Percentiles rank a stretch among this genome's conserved stretches.
Evolutionary conservation across 2,113 vertebrate genomes (phyloP).

Genomic region (Reinhardtius hippoglossoides): DNA sequence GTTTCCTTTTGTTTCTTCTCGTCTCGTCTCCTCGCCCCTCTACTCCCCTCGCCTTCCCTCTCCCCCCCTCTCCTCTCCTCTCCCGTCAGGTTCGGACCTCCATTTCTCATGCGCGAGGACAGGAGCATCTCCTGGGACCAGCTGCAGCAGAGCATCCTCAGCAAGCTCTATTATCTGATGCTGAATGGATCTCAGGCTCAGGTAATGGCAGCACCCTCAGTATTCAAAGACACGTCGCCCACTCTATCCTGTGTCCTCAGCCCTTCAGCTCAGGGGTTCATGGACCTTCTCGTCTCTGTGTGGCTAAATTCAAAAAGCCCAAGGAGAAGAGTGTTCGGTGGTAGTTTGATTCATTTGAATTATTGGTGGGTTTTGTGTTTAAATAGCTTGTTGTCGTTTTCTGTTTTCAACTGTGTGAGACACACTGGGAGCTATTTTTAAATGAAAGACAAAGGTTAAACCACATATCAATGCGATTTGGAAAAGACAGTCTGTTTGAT

Average conservation of each 20-base stretch:
- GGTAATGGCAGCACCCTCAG: constrained; percentile 51
- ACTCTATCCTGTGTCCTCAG: constrained; percentile 6
- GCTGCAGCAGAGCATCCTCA: constrained; percentile 89
- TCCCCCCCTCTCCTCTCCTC: not conserved
- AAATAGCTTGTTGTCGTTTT: not conserved
- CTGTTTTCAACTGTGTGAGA: not conserved
- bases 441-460: not conserved
- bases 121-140: constrained; percentile 89
- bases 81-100: constrained; percentile 89
- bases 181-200: constrained; percentile 81
- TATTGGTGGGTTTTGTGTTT: not conserved
- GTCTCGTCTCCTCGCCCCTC: not conserved
- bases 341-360: not conserved
- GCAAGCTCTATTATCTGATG: constrained; percentile 88
- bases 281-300: not conserved
- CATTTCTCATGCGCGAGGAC: constrained; percentile 89
- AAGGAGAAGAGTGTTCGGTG: not conserved
- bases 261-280: constrained; percentile 1
- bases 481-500: not conserved
- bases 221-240: constrained; percentile 20
- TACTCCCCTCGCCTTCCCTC: not conserved
- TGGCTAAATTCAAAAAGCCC: not conserved
- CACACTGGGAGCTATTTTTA: not conserved
- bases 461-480: not conserved
- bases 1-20: not conserved